Evolutionary conservation across 1,140 invertebrate species (phyloP).

Genomic region (Musca vetustissima): DNA sequence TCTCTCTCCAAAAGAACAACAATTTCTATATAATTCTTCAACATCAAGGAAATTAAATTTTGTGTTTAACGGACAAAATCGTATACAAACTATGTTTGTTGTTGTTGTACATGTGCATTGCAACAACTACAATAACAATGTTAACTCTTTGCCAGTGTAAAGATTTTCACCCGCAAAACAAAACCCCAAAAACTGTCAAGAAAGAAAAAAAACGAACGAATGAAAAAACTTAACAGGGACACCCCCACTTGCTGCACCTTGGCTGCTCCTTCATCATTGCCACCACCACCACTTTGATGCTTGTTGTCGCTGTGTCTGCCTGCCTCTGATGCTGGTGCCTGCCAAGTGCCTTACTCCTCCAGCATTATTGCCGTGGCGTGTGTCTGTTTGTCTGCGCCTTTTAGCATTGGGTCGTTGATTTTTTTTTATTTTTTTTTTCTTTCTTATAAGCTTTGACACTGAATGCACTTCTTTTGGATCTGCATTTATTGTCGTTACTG

Average conservation of each 20-base stretch:
- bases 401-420: not conserved
- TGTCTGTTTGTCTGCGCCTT: too few species aligned
- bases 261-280: not conserved
- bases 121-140: too few species aligned
- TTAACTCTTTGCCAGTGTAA: not conserved
- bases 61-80: too few species aligned
- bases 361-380: not conserved
- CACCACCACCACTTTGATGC: too few species aligned
- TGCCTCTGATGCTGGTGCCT: not conserved
- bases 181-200: not conserved
- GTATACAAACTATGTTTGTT: too few species aligned
- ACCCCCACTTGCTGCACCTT: not conserved
- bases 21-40: too few species aligned
- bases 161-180: not conserved
- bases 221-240: too few species aligned
- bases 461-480: not conserved
- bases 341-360: not conserved
- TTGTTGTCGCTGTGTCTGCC: conserved; percentile 15
- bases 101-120: too few species aligned
- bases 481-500: not conserved
- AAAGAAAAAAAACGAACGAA: conserved; percentile 6
- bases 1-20: too few species aligned
- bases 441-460: conserved; percentile 14
- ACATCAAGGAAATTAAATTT: too few species aligned
- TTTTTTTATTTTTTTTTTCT: not conserved